Percentiles rank a stretch among this genome's conserved stretches.
These are phyloP conservation scores for Chiloscyllium punctatum DNA, from an alignment of 2,797 vertebrate species.

Conservation along the genomic window DNA sequence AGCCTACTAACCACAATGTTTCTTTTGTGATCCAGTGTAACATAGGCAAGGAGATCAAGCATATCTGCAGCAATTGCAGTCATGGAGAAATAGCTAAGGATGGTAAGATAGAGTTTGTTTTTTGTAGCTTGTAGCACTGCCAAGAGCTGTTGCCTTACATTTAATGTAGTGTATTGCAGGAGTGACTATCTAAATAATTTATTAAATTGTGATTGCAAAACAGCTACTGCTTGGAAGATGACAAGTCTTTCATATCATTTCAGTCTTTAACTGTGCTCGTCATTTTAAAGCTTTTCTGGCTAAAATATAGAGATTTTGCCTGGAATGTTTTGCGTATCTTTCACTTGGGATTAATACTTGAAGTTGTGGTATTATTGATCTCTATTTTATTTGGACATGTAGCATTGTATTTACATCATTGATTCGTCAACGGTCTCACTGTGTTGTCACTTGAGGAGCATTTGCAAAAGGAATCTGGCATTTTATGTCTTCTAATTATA, in stretches of 20 bases:
- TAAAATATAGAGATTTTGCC: slow-evolving; percentile 46
- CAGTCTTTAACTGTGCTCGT: slow-evolving; percentile 44
- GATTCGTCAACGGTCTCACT: not conserved
- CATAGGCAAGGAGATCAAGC: slow-evolving; percentile 97
- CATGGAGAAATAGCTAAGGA: slow-evolving; percentile 81
- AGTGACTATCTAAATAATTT: slow-evolving; percentile 42
- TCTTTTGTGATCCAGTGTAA: slow-evolving; percentile 93
- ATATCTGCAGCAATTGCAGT: slow-evolving; percentile 98
- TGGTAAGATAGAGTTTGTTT: slow-evolving; percentile 66
- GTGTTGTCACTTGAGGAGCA: not conserved
- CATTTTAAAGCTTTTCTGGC: slow-evolving; percentile 43
- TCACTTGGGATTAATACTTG: slow-evolving; percentile 41
- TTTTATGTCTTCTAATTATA: not conserved
- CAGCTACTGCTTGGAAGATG: slow-evolving; percentile 34
- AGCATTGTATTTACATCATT: not conserved
- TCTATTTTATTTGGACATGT: not conserved
- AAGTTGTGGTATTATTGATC: not conserved
- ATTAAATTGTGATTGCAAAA: slow-evolving; percentile 42
- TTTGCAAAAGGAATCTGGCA: not conserved
- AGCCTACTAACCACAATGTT: slow-evolving; percentile 73
- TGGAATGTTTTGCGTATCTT: slow-evolving; percentile 39
- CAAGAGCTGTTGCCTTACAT: slow-evolving; percentile 39
- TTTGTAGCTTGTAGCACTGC: slow-evolving; percentile 12
- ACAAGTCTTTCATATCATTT: slow-evolving; percentile 45
- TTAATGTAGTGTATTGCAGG: slow-evolving; percentile 42